Percentiles rank a stretch among this genome's conserved stretches.
These are phyloP conservation scores for Sitobion miscanthi DNA, from an alignment of 1,140 invertebrate species.

Conservation along the genomic window DNA sequence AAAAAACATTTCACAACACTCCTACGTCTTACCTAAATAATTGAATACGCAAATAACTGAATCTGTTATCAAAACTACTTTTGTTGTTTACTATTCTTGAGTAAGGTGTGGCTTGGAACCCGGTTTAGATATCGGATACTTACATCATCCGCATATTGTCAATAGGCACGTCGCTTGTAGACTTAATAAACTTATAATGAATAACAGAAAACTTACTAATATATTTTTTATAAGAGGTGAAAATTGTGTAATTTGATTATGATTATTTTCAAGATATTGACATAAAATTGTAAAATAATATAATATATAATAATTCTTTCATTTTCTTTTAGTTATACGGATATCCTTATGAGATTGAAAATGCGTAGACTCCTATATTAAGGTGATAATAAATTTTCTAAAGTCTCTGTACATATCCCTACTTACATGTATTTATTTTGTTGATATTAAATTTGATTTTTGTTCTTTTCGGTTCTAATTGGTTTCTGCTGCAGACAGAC, in stretches of 20 bases:
- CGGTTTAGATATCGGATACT: neutral
- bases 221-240: neutral
- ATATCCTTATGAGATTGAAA: neutral
- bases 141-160: neutral
- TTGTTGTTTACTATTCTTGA: conserved; percentile 1
- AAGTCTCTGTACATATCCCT: neutral
- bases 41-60: neutral
- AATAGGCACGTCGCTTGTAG: neutral
- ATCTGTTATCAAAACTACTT: conserved; percentile 33
- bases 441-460: neutral
- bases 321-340: neutral
- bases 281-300: neutral
- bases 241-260: neutral
- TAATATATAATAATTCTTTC: neutral
- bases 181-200: neutral
- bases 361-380: neutral
- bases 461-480: neutral
- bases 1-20: conserved; percentile 2
- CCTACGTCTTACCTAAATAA: neutral
- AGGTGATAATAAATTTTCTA: neutral
- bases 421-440: neutral
- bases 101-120: neutral
- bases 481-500: neutral
- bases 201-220: neutral
- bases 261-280: neutral